Evolutionary conservation across 2,113 vertebrate genomes (phyloP).

Genomic region (Anarhynchus alexandrinus): DNA sequence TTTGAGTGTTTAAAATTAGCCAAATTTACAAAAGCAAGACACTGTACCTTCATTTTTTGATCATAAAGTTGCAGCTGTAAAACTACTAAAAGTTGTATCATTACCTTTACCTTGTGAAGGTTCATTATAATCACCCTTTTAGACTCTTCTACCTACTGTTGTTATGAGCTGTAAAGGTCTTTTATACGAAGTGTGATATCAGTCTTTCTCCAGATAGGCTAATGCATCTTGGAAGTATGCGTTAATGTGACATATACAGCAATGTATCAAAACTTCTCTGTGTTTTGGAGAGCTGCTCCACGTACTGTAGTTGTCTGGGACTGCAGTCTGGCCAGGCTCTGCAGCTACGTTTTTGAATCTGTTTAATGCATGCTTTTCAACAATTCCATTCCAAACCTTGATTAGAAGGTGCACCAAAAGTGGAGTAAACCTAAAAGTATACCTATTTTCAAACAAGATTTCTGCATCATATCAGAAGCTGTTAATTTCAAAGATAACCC

Average conservation of each 20-base stretch:
- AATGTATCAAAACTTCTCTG: neutral
- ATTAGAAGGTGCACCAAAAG: neutral
- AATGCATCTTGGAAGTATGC: neutral
- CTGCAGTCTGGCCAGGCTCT: neutral
- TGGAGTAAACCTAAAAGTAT: neutral
- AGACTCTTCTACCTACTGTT: neutral
- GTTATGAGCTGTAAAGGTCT: neutral
- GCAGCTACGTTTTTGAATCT: neutral
- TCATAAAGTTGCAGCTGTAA: neutral
- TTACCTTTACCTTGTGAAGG: neutral
- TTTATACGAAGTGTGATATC: neutral
- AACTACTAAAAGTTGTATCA: neutral
- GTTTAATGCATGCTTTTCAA: neutral
- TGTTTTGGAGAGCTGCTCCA: neutral
- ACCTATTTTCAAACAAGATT: neutral
- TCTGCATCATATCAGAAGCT: neutral
- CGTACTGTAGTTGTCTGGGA: neutral
- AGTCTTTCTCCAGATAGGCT: neutral
- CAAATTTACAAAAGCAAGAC: neutral
- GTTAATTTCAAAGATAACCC: neutral
- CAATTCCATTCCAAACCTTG: neutral
- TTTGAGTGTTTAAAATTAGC: conserved; percentile 1
- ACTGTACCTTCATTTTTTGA: neutral
- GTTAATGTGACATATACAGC: neutral
- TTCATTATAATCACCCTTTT: neutral